Evolutionary conservation across 2,797 vertebrate genomes (phyloP).

Genomic region (Urosaurus nigricauda): DNA sequence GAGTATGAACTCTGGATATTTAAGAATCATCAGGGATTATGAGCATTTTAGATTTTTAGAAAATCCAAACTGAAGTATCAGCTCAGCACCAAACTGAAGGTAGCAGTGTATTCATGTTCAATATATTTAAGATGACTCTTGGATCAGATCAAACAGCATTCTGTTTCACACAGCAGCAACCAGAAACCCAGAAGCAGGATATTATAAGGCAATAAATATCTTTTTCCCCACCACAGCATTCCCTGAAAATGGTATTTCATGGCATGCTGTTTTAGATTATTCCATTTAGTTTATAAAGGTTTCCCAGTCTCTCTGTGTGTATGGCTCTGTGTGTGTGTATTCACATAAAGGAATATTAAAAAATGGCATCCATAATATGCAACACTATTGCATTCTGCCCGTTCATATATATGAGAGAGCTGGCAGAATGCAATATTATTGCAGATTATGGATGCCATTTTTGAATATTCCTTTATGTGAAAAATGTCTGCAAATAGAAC

Average conservation of each 20-base stretch:
- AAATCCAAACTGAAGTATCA: neutral
- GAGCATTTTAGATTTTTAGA: neutral
- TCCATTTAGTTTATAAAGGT: neutral
- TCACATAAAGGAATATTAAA: too few relatives aligned
- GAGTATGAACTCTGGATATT: too few relatives aligned
- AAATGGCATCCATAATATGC: neutral
- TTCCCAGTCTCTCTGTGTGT: neutral
- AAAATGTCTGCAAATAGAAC: neutral
- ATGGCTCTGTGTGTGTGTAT: too few relatives aligned
- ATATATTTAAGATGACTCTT: neutral
- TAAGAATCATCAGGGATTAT: too few relatives aligned
- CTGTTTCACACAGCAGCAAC: neutral
- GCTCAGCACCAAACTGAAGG: slow-evolving; percentile 4
- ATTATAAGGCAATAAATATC: neutral
- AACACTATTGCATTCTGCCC: neutral
- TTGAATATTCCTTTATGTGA: neutral
- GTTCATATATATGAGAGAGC: neutral
- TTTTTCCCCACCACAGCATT: neutral
- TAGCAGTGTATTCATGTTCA: neutral
- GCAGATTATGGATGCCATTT: neutral
- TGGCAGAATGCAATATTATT: neutral
- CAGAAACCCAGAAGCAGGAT: neutral
- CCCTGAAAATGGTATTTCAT: neutral
- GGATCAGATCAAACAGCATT: neutral
- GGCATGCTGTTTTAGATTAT: neutral